Percentiles rank a stretch among this genome's conserved stretches.
These are phyloP conservation scores for Syrista parreyssii DNA, from an alignment of 2,888 invertebrate species.

Conservation along the genomic window DNA sequence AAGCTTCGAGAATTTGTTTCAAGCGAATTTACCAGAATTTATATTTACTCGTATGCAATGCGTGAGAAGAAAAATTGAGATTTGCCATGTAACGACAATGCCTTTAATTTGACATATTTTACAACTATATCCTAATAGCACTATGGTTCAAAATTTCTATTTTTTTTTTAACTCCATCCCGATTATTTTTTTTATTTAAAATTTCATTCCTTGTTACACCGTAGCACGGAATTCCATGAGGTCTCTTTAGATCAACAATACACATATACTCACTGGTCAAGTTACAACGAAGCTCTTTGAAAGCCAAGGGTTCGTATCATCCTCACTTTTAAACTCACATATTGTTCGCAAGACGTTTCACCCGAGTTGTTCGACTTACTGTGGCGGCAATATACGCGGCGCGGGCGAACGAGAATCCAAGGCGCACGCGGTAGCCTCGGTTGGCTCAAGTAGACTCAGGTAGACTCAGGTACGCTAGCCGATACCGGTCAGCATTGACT, in stretches of 20 bases:
- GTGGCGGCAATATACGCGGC: slow-evolving; percentile 26
- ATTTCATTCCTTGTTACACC: neutral
- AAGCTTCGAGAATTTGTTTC: too few relatives aligned
- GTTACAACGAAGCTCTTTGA: neutral
- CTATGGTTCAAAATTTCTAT: neutral
- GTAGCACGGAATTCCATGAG: neutral
- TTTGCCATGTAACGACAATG: neutral
- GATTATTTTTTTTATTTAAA: neutral
- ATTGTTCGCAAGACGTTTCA: slow-evolving; percentile 20
- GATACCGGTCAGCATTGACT: slow-evolving; percentile 49
- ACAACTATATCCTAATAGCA: neutral
- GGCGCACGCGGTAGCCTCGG: slow-evolving; percentile 20
- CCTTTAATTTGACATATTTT: neutral
- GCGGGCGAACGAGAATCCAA: slow-evolving; percentile 47
- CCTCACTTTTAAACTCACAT: neutral
- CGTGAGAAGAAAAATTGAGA: neutral
- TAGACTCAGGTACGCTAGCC: slow-evolving; percentile 8
- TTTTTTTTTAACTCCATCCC: neutral
- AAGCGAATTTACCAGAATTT: neutral
- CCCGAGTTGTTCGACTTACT: slow-evolving; percentile 44
- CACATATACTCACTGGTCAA: neutral
- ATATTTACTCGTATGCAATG: too few relatives aligned
- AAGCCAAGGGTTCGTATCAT: neutral
- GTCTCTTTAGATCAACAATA: neutral
- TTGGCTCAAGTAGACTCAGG: slow-evolving; percentile 20